Evolutionary conservation across 2,797 vertebrate species (phyloP), one percentile per base, ranked within the genome.

Genomic region (Neomorphus geoffroyi): DNA sequence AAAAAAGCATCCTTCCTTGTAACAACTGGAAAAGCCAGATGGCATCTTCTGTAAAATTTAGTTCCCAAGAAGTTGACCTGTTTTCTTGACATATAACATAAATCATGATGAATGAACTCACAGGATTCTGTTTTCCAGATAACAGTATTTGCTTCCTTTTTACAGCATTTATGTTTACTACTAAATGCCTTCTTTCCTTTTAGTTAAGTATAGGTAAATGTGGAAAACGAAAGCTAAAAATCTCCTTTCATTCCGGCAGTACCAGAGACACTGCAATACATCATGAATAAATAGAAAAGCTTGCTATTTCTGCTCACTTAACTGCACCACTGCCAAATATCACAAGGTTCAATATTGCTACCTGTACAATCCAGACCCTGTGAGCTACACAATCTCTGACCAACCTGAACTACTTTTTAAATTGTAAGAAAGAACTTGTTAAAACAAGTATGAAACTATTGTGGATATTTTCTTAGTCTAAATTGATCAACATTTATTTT

Each of bases 1-100:
- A 32, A 61, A 69, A 82, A 80, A 27, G 7, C 28, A 61, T 86
- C 60, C 45, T 94, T 89, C 65, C 19, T 61, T 92, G 28, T 81
- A 86, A 92, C 28, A 93, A 43, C 23, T 70, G 51, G 92, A 96
- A 94, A 95, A 89, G 82, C 27, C 92, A 95, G 64, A 92, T 70
- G 57, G 65, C 56, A 85, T 91, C 30, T 88, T 75, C 81, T 80
- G 13, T 67, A 72, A 89, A 89, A 80, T 64, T 74, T 48, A 69
- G 3, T 92, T 79, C 60, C 54, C 65, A 13, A 37, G 74, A 92
- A 90, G 17, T 61, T 81, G 85, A 82, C 67, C 78, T 45, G 67
- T 78, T 95, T 91, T 93, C 77, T 88, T 93, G 60, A 33, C 60
- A 96, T 66, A 87, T 74, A 92, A 90, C 58, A 60, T 53, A 93